Evolutionary conservation across 2,797 vertebrate species (phyloP), one percentile per base, ranked within the genome.

Genomic region (Atherinosoma microstoma): DNA sequence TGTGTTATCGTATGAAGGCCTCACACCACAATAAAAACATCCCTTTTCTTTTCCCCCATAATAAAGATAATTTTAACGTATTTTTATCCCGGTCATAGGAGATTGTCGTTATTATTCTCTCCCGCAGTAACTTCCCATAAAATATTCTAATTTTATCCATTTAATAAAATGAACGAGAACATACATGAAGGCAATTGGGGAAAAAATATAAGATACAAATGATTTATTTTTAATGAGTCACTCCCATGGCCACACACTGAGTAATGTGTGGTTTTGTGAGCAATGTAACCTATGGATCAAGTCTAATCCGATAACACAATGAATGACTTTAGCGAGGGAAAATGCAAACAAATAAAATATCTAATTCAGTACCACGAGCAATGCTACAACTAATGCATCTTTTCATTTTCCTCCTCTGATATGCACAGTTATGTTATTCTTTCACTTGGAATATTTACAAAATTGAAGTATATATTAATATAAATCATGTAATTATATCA

Each of bases 381-480:
- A 75, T 58, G 34, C 6, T 54, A 8, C 1, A 53, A 72, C 56
- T 63, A 10, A 78, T 1, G 16, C 61, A 58, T 82, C 47, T n/a
- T 36, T 2, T 1, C 0, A 7, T 75, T 53, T 36, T 30, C 2
- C 10, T 35, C 6, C 1, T 71, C 58, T 82, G 74, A 51, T 15
- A 15, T 24, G 6, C 8, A 15, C 8, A 15, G 7, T 7, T 7
- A 10, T 12, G 61, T 40, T 20, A 66, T 24, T 6, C 2, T 49
- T 38, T 61, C 20, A 5, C 45, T 38, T 51, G 11, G 2, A 11
- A 1, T 54, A 53, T 59, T 56, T 42, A 13, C 0, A 22, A 9
- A 45, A 47, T 22, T 40, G n/a, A 51, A 20, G 45, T 3, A 20
- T 8, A 35, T 8, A 35, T 35, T 8, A 16, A 51, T 9, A 40